A percentile compares a stretch with the other conserved stretches of the same genome.
These are phyloP conservation scores for Characodon lateralis DNA, from an alignment of 2,797 vertebrate genomes.

Conservation along the genomic window DNA sequence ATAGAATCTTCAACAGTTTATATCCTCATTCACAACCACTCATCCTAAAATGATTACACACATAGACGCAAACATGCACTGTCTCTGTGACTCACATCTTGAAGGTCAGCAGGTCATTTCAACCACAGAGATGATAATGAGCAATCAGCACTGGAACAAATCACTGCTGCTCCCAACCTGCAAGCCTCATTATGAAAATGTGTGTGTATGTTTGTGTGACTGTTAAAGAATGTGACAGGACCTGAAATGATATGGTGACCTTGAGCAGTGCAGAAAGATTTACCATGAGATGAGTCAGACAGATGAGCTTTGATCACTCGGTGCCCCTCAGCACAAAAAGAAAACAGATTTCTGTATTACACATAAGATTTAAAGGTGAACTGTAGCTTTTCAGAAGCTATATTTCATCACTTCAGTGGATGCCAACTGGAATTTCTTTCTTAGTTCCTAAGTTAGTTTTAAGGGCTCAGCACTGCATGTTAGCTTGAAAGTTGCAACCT, in stretches of 20 bases:
- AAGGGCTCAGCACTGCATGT: not conserved
- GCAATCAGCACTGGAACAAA: constrained; percentile 55
- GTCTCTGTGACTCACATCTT: constrained; percentile 17
- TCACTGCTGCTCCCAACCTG: constrained; percentile 30
- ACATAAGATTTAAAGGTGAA: not conserved
- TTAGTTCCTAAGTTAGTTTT: not conserved
- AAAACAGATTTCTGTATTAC: constrained; percentile 1
- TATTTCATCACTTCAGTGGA: not conserved
- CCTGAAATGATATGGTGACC: constrained; percentile 20
- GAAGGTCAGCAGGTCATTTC: constrained; percentile 43
- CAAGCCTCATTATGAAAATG: constrained; percentile 25
- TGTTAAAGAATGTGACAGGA: constrained; percentile 14
- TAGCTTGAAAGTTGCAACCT: not conserved
- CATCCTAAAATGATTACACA: not conserved
- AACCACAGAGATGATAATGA: constrained; percentile 49
- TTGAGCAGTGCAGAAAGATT: constrained; percentile 21
- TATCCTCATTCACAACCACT: constrained; percentile 6
- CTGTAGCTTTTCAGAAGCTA: not conserved
- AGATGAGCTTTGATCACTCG: not conserved
- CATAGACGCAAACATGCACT: not conserved
- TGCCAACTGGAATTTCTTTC: too few relatives aligned
- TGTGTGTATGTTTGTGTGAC: constrained; percentile 3
- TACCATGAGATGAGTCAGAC: not conserved
- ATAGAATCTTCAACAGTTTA: not conserved
- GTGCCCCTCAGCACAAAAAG: not conserved